A percentile compares a stretch with the other conserved stretches of the same genome.
Conservation (phyloP, 2,888 invertebrate genomes). For the Poecilus cupreus region DNA sequence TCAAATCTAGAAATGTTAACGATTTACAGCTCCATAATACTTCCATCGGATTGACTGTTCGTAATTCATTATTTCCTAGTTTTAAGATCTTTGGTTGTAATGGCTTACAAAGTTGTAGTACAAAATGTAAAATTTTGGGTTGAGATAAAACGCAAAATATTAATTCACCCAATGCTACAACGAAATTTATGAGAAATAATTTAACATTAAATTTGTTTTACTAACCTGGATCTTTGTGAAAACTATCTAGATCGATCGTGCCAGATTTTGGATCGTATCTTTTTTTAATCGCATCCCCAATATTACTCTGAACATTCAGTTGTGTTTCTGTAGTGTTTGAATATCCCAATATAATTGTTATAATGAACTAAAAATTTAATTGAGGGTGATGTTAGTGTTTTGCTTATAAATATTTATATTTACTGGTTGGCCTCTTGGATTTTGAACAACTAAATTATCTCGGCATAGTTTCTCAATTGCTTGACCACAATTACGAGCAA, state of each 20-base stretch:
- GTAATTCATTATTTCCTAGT: conserved; percentile 69
- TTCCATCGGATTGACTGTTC: conserved; percentile 67
- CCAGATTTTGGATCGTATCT: conserved; percentile 68
- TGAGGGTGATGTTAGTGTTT: neutral
- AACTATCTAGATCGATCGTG: conserved; percentile 71
- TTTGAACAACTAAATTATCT: conserved; percentile 69
- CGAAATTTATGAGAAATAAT: neutral
- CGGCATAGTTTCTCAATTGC: conserved; percentile 74
- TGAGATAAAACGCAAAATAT: conserved; percentile 73
- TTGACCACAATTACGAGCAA: conserved; percentile 73
- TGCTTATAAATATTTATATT: neutral
- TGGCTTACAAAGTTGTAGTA: conserved; percentile 68
- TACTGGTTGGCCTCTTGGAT: conserved; percentile 49
- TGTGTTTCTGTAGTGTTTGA: conserved; percentile 72
- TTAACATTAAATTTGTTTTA: conserved; percentile 7
- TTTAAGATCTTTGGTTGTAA: conserved; percentile 66
- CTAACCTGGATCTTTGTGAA: conserved; percentile 71
- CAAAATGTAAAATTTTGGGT: conserved; percentile 72
- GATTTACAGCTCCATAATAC: conserved; percentile 58
- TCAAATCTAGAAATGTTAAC: conserved; percentile 65
- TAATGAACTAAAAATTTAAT: conserved; percentile 66
- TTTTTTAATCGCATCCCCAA: conserved; percentile 70
- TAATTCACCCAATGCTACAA: conserved; percentile 64
- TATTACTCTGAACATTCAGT: conserved; percentile 72
- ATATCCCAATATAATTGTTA: conserved; percentile 71